Evolutionary conservation across 2,113 vertebrate genomes (phyloP).

Genomic region (Forbesichthys agassizii): DNA sequence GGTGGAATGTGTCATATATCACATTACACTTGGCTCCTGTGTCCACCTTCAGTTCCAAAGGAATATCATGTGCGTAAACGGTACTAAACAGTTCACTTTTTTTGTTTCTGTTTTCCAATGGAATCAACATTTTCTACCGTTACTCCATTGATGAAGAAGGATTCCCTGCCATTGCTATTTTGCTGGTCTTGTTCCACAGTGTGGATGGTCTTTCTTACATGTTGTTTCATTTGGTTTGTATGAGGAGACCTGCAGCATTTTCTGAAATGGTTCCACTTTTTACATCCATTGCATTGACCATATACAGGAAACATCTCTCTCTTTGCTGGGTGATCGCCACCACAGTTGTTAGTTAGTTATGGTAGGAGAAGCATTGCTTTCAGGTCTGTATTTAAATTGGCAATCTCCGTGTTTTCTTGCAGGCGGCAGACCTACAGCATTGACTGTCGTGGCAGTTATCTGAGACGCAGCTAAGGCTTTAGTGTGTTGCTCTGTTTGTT

Average conservation of each 20-base stretch:
- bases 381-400: too few species aligned
- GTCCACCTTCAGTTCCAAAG: neutral
- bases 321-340: conserved; percentile 6
- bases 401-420: too few species aligned
- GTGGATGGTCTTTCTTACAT: neutral
- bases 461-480: too few species aligned
- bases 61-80: neutral
- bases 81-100: too few species aligned
- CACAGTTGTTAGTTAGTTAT: conserved; percentile 4
- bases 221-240: neutral
- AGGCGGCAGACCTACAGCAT: too few species aligned
- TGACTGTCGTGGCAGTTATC: too few species aligned
- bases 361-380: too few species aligned
- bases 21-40: neutral
- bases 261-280: conserved; percentile 14
- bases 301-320: neutral
- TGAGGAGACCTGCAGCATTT: neutral
- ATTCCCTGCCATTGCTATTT: too few species aligned
- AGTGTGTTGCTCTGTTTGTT: too few species aligned
- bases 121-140: too few species aligned
- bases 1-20: neutral
- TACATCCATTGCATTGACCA: conserved; percentile 13
- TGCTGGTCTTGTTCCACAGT: neutral
- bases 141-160: too few species aligned
- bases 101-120: too few species aligned